Conservation (phyloP, 2,797 vertebrate species). For the Argya squamiceps region DNA sequence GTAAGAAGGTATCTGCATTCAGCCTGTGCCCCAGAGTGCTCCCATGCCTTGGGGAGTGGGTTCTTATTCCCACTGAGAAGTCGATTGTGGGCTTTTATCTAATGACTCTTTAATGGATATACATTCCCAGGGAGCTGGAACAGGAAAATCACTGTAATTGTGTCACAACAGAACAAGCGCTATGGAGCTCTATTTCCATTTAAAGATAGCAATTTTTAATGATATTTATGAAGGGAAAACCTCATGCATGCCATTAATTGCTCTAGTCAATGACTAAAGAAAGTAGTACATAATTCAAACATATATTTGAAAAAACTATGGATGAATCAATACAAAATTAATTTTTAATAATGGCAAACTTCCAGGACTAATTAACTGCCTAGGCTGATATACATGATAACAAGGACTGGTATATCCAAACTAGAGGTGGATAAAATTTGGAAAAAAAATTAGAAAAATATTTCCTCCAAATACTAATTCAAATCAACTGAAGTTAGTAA, state of each 20-base stretch:
- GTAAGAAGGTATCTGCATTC: neutral
- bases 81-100: neutral
- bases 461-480: neutral
- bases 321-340: neutral
- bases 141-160: neutral
- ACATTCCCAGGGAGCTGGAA: neutral
- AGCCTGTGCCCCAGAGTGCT: neutral
- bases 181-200: neutral
- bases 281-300: neutral
- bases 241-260: neutral
- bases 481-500: neutral
- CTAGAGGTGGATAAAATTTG: neutral
- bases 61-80: neutral
- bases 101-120: constrained; percentile 6
- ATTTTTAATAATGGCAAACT: constrained; percentile 14
- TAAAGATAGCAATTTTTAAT: constrained; percentile 26
- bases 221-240: neutral
- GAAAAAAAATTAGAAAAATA: neutral
- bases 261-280: neutral
- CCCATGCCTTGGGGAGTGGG: neutral
- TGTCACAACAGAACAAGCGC: neutral
- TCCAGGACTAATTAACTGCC: neutral
- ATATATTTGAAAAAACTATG: neutral
- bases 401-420: neutral
- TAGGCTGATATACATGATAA: neutral